These are phyloP conservation scores for Drosophila leonis DNA, from an alignment of 2,888 invertebrate species.

Conservation along the genomic window DNA sequence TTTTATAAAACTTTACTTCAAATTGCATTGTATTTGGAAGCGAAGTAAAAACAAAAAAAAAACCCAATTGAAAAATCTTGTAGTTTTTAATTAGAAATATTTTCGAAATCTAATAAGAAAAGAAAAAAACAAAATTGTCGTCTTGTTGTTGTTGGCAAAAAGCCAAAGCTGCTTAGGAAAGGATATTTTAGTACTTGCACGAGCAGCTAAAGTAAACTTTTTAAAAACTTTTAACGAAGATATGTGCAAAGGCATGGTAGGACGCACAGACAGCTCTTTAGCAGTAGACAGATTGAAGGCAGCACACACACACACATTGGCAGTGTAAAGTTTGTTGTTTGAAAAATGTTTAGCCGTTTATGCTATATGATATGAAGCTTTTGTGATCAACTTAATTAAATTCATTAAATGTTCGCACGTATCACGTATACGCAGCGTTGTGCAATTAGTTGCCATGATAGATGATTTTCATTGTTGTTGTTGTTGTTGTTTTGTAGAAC, in stretches of 20 bases:
- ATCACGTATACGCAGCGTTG: conserved; percentile 57
- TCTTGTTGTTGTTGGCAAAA: conserved; percentile 51
- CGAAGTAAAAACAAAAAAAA: conserved; percentile 10
- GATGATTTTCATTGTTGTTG: conserved; percentile 37
- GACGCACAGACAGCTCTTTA: conserved; percentile 30
- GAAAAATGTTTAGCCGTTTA: conserved; percentile 64
- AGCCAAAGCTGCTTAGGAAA: conserved; percentile 55
- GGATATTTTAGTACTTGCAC: conserved; percentile 46
- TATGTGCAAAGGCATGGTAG: conserved; percentile 38
- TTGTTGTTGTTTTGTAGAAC: conserved; percentile 3
- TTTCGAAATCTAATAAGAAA: conserved; percentile 52
- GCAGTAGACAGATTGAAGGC: conserved; percentile 43
- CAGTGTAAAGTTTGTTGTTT: conserved; percentile 50
- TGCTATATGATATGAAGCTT: conserved; percentile 59
- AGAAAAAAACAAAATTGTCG: conserved; percentile 36
- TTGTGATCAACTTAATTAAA: conserved; percentile 78
- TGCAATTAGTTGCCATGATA: conserved; percentile 63
- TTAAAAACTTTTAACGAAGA: conserved; percentile 76
- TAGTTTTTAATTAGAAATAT: conserved; percentile 77
- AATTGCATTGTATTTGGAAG: conserved; percentile 53
- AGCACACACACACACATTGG: conserved; percentile 3
- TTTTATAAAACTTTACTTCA: conserved; percentile 53
- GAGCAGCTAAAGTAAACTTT: conserved; percentile 61
- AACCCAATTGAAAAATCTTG: conserved; percentile 55
- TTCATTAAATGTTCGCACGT: conserved; percentile 63